Evolutionary conservation across 2,888 invertebrate species (phyloP).

Genomic region (Dioctria linearis): DNA sequence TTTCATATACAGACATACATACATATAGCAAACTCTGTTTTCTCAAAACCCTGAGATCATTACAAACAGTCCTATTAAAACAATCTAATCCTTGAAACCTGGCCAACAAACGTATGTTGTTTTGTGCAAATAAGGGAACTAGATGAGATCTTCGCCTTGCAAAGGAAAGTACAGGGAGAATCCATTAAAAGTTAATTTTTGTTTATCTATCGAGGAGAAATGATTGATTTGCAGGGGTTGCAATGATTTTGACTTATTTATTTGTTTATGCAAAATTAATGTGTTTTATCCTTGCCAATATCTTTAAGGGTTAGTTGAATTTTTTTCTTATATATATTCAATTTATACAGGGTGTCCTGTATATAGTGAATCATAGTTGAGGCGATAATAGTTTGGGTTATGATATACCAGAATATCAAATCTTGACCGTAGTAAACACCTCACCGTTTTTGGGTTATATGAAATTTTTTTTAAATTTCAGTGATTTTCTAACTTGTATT

Average conservation of each 20-base stretch:
- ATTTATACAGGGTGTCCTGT: no score
- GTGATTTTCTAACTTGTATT: no score
- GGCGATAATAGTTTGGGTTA: no score
- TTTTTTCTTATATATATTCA: no score
- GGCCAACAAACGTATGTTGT: not conserved
- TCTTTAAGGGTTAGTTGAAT: no score
- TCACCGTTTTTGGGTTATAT: no score
- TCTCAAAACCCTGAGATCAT: not conserved
- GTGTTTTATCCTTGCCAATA: no score
- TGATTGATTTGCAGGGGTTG: not conserved
- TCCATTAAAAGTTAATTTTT: slow-evolving; percentile 11
- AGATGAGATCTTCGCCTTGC: not conserved
- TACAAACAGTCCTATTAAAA: slow-evolving; percentile 13
- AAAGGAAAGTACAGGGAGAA: not conserved
- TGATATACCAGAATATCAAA: no score
- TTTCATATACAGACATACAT: no score
- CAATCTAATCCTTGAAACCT: slow-evolving; percentile 11
- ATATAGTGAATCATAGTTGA: no score
- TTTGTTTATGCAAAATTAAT: not conserved
- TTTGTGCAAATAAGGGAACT: slow-evolving; percentile 2
- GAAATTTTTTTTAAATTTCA: no score
- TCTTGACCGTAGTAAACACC: no score
- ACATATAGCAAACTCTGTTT: not conserved
- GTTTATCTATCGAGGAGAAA: not conserved
- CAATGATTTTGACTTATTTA: not conserved